Conservation (phyloP, 2,113 vertebrate species). For the Pelodiscus sinensis region DNA sequence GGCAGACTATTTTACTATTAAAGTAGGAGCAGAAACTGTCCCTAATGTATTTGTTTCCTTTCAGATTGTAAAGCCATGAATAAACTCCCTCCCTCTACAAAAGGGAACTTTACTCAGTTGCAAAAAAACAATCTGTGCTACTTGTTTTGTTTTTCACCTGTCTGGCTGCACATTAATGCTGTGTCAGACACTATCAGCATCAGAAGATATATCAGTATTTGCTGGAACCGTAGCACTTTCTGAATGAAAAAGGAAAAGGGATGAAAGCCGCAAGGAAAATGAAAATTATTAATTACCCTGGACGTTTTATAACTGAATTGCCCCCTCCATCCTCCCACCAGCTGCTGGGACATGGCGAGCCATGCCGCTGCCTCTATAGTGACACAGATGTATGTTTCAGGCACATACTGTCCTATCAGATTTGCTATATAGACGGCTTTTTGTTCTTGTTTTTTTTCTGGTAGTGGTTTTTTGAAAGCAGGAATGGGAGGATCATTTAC, state of each 20-base stretch:
- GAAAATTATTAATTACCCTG: not conserved
- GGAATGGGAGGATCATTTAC: not conserved
- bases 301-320: rapidly evolving
- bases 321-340: not conserved
- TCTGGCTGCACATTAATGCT: constrained; percentile 58
- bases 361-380: not conserved
- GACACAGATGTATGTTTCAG: not conserved
- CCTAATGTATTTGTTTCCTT: not conserved
- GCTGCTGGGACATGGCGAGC: not conserved
- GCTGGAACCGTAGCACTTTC: not conserved
- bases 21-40: not conserved
- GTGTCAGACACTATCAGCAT: constrained; percentile 54
- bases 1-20: too few relatives aligned
- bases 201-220: constrained; percentile 12
- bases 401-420: not conserved
- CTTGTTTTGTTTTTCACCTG: constrained; percentile 63
- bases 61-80: constrained; percentile 7
- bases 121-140: constrained; percentile 50
- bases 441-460: not conserved
- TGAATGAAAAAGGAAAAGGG: not conserved
- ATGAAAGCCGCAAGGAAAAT: not conserved
- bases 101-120: constrained; percentile 60
- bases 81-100: constrained; percentile 17
- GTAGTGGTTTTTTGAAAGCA: not conserved
- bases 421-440: not conserved